A percentile compares a stretch with the other conserved stretches of the same genome.
Evolutionary conservation across 2,113 vertebrate species (phyloP).

Genomic region (Romanogobio albipinnatus): DNA sequence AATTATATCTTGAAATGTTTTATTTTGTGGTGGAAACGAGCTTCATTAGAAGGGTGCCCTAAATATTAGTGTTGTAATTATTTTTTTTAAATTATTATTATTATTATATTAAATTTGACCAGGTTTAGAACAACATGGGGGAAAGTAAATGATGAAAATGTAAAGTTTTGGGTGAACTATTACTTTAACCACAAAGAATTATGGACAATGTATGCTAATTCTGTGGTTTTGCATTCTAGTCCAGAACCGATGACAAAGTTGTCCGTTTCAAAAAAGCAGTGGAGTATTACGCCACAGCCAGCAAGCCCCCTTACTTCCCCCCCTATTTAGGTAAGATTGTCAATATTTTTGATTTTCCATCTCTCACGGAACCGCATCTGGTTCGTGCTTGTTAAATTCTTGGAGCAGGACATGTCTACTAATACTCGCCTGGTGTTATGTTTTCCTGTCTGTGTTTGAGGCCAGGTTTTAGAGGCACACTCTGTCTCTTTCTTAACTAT

Average conservation of each 20-base stretch:
- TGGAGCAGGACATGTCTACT: background rate
- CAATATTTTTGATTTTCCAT: background rate
- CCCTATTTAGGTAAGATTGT: slow-evolving; percentile 66
- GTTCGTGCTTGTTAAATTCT: slow-evolving; percentile 9
- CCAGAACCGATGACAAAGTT: slow-evolving; percentile 93
- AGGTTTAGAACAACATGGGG: background rate
- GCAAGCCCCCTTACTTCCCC: slow-evolving; percentile 83
- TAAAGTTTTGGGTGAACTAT: background rate
- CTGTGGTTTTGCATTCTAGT: slow-evolving; percentile 76
- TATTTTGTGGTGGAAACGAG: too few species aligned
- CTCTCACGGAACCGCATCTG: background rate
- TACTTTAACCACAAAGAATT: background rate
- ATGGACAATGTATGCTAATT: background rate
- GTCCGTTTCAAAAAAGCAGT: slow-evolving; percentile 94
- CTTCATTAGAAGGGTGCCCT: background rate
- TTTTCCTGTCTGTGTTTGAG: slow-evolving; percentile 14
- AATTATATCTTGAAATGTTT: too few species aligned
- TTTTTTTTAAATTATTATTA: background rate
- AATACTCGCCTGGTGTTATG: background rate
- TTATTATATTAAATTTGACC: background rate
- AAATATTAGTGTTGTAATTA: background rate
- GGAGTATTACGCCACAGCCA: slow-evolving; percentile 91
- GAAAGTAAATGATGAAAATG: background rate
- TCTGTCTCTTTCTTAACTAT: slow-evolving; percentile 28
- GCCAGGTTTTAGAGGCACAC: slow-evolving; percentile 55